Base-by-base conservation (phyloP, 2,113 vertebrate genomes). In the Heliornis fulica region DNA sequence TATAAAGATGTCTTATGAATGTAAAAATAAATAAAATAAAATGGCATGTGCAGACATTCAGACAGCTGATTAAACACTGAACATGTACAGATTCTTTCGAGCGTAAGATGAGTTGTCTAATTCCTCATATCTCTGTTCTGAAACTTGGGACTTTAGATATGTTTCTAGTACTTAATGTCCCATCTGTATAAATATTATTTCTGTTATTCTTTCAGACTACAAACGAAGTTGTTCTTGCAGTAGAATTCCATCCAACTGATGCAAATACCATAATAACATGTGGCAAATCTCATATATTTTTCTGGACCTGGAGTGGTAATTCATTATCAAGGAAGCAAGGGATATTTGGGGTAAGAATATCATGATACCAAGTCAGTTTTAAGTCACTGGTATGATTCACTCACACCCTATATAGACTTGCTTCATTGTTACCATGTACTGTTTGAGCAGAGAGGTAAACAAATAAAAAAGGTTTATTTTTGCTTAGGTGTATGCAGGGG, bases 241-340 rank as follows among this genome's bases (percentile, higher is more conserved):
- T 99, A 90, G 99, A 99, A 96, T 99, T 99, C 93, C 99, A 99
- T 96, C 99, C 99, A 61, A 99, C 99, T 5, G 99, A 99, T 83
- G 98, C 98, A 64, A 98, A 98, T 97, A 99, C 98, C 79, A 99
- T 99, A 56, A 98, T 99, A 94, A 99, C 99, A 23, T 99, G 99
- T 87, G 99, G 99, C n/a, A 99, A 99, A 98, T 99, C 99, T 71
- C 99, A 99, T 97, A 99, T 99, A 95, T 99, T 99, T 98, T 99
- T 99, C 98, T 99, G 99, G 99, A 99, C 99, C 65, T 99, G 99
- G 99, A 98, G 87, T 23, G 99, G 99, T 64, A 99, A 97, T 96
- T 99, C 99, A 5, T 98, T 99, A 96, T 98, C 99, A 74, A 98
- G 99, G 61, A 99, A 99, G 97, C 99, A 99, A 94, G 99, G 99